Evolutionary conservation across 2,113 vertebrate species (phyloP), one percentile per base, ranked within the genome.

Genomic region (Felis catus): DNA sequence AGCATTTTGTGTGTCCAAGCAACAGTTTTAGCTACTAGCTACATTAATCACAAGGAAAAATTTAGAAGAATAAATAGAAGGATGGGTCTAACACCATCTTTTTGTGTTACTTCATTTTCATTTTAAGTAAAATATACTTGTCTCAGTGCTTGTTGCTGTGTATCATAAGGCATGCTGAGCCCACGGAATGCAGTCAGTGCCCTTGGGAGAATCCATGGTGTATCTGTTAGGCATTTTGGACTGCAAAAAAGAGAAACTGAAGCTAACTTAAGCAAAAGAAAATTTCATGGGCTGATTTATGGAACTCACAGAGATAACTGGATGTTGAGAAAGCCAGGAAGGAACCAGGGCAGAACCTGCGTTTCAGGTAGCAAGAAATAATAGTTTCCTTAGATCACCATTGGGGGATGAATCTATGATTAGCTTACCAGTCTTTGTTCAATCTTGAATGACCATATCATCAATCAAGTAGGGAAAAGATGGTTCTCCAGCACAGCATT

Each of bases 11-110:
- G 74, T 73, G 33, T 93, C 94, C 71, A 29, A 93, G 93, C 97
- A 94, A 78, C 36, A 97, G 90, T 97, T 94, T 92, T 25, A 94
- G 68, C 81, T 84, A 80, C 45, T 94, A 95, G 80, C 76, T 97
- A 95, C 89, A 94, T 93, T 97, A 87, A 97, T 97, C 87, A 96
- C 79, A 80, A 76, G 33, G 74, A 97, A 95, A 94, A 82, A 94
- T 96, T 97, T 85, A 71, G 83, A 76, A 91, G 82, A 86, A 89
- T 95, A 86, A 95, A 97, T 95, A 83, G 97, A 61, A 66, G 36
- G 76, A 68, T 80, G 53, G 61, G 29, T 76, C 63, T 82, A 55
- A 61, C 39, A 97, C 33, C n/a, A 92, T 87, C 15, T 19, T 86
- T 97, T 91, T 85, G 83, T 80, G 25, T 25, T 91, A 58, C 94